Conservation (phyloP, 35 echinoderm and acorn worm species). For the Strongylocentrotus purpuratus region DNA sequence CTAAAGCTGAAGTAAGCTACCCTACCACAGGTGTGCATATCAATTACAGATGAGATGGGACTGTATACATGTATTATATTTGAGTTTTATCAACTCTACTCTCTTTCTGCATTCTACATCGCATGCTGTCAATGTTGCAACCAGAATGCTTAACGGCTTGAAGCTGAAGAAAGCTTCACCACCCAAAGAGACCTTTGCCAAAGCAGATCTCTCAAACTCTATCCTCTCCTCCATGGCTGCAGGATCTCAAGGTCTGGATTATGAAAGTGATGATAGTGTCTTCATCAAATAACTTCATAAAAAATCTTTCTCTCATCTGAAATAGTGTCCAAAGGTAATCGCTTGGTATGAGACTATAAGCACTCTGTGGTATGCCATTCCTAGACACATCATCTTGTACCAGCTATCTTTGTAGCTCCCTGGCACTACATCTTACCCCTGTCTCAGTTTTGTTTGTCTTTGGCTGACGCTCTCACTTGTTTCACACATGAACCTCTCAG, state of each 20-base stretch:
- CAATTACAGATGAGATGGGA: no score
- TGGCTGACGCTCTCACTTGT: background rate
- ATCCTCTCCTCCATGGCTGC: conserved; percentile 25
- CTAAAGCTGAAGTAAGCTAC: background rate
- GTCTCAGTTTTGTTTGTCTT: background rate
- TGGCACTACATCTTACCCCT: background rate
- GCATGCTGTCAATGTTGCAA: background rate
- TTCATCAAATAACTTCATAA: conserved; percentile 15
- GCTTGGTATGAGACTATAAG: background rate
- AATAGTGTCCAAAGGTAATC: background rate
- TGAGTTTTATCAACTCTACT: background rate
- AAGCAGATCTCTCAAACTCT: background rate
- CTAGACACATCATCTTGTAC: background rate
- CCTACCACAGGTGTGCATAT: background rate
- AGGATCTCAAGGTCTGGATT: background rate
- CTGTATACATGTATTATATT: background rate
- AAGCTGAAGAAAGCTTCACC: background rate
- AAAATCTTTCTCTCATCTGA: background rate
- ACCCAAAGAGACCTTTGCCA: background rate
- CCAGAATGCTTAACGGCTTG: conserved; percentile 19
- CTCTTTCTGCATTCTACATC: background rate
- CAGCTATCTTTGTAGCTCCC: background rate
- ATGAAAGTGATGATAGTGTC: conserved; percentile 46
- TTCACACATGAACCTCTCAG: no score
- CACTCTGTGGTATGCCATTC: background rate